Evolutionary conservation across 2,888 invertebrate species (phyloP).

Genomic region (Notodonta dromedarius): DNA sequence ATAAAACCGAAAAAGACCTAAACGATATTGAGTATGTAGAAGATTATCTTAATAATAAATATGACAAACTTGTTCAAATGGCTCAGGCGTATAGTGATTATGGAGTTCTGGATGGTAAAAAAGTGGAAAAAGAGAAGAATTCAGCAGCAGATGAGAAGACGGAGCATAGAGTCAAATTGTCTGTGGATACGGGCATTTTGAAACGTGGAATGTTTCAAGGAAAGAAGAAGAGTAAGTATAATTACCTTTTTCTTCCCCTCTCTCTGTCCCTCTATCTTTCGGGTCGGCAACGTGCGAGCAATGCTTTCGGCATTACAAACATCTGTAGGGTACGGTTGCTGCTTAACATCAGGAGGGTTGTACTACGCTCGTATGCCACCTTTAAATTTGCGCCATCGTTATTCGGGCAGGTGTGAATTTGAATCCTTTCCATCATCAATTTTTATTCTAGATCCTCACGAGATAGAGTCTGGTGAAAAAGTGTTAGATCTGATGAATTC

Average conservation of each 20-base stretch:
- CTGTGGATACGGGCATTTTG: constrained; percentile 22
- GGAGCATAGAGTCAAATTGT: constrained; percentile 37
- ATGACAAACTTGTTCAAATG: constrained; percentile 54
- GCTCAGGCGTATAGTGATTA: constrained; percentile 79
- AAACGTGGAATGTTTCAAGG: constrained; percentile 30
- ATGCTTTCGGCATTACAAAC: too few relatives aligned
- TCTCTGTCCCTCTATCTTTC: too few relatives aligned
- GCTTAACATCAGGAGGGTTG: too few relatives aligned
- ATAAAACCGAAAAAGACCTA: constrained; percentile 33
- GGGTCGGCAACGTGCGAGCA: too few relatives aligned
- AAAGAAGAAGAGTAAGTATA: constrained; percentile 39
- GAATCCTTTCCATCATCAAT: neutral
- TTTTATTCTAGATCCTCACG: neutral
- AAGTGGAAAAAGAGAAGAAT: constrained; percentile 45
- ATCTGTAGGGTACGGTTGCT: too few relatives aligned
- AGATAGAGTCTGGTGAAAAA: neutral
- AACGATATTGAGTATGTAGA: constrained; percentile 64
- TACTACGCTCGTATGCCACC: too few relatives aligned
- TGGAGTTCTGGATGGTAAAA: constrained; percentile 64
- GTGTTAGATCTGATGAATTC: neutral
- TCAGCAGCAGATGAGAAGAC: constrained; percentile 24
- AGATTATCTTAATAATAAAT: constrained; percentile 58
- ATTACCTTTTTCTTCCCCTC: too few relatives aligned
- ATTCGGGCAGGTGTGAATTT: too few relatives aligned
- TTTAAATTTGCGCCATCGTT: too few relatives aligned